Percentiles rank a stretch among this genome's conserved stretches.
These are phyloP conservation scores for Aegotheles bennettii DNA, from an alignment of 2,113 vertebrate genomes.

Conservation along the genomic window DNA sequence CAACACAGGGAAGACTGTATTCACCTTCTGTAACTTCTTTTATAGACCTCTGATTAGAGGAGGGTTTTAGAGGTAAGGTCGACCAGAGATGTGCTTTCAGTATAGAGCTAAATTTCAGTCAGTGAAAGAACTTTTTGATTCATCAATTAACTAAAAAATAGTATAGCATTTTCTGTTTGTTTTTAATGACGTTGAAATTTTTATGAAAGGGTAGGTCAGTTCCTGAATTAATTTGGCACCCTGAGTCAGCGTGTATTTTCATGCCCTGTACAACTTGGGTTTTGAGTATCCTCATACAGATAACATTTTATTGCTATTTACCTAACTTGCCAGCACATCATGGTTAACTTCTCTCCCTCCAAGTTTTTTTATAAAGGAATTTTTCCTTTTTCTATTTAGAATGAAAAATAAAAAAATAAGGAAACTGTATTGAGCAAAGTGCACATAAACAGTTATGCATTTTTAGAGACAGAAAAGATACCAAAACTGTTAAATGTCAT, in stretches of 20 bases:
- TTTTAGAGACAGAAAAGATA: neutral
- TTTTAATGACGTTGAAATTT: neutral
- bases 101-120: neutral
- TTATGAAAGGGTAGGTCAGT: neutral
- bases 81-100: neutral
- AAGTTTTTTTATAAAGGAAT: neutral
- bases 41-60: neutral
- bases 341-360: neutral
- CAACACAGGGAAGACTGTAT: neutral
- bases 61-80: neutral
- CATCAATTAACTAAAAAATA: neutral
- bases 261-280: neutral
- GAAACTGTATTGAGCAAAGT: neutral
- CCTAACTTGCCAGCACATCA: neutral
- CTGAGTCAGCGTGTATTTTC: neutral
- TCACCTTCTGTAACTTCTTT: neutral
- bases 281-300: neutral
- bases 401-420: too few species aligned
- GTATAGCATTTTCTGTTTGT: neutral
- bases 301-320: neutral
- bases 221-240: neutral
- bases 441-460: neutral
- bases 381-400: neutral
- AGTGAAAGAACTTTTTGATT: neutral
- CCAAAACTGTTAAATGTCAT: neutral